Base-by-base conservation (phyloP, 2,113 vertebrate genomes). In the Machaerirhynchus nigripectus region DNA sequence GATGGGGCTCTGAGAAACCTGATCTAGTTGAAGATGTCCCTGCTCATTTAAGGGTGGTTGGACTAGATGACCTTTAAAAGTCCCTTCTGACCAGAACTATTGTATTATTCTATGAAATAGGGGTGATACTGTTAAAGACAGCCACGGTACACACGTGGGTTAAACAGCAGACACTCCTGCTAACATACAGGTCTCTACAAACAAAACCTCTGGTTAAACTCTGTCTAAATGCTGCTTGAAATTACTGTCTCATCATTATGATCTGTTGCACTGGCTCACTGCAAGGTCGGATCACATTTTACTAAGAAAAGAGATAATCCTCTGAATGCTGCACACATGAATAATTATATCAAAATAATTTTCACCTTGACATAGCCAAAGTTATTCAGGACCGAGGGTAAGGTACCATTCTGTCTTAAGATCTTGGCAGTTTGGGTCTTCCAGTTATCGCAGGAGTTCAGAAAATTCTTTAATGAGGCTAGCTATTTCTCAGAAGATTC, bases 71-170 rank as follows among this genome's bases (percentile, higher is more conserved):
- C 4, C 7, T n/a, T 64, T 7, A 15, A 37, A 44, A 70, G 23
- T 39, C 6, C 11, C 27, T 56, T 70, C 50, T 44, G 11, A 61
- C 49, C 12, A 24, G 37, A 49, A 35, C 10, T 19, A 35, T 11
- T 26, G 11, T 9, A 39, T 46, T 14, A 52, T 30, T 52, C 28
- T 40, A 7, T n/a, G 28, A 76, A 37, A 16, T 6, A 52, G 11
- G 74, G 18, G 31, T 27, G 15, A 7, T 39, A 15, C 50, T 68
- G 10, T 57, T 70, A 61, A 65, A 91, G 20, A 46, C 23, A 83
- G 46, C 4, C 19, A 19, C 0, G 0, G 4, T 44, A 28, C 11
- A 17, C 10, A 10, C 19, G 24, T 11, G 39, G 10, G 27, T 91
- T 65, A 53, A 79, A 42, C 15, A 52, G 27, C 2, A 2, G 30